phyloP scores from a whole-genome alignment of 1,140 invertebrate genomes.

The Formica exsecta region DNA sequence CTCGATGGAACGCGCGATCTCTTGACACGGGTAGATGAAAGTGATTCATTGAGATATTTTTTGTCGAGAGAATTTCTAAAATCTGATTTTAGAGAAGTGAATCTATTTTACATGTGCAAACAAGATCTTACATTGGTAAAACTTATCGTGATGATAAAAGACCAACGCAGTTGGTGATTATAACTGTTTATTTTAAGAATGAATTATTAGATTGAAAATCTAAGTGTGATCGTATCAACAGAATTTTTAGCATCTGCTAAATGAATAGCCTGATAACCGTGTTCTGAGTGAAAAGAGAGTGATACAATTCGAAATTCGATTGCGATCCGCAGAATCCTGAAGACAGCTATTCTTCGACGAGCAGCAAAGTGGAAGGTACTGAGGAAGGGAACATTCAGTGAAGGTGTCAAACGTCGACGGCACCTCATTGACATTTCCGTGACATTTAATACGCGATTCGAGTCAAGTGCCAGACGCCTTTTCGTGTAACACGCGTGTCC shows the following conservation, averaged over 20 bases:
- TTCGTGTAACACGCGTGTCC: constrained; percentile 69
- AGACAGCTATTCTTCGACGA: constrained; percentile 11
- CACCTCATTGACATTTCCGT: constrained; percentile 79
- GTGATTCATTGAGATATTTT: constrained; percentile 23
- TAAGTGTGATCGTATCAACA: neutral
- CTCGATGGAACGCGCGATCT: constrained; percentile 26
- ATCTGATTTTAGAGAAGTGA: constrained; percentile 3
- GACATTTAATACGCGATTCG: constrained; percentile 78
- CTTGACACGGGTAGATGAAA: constrained; percentile 17
- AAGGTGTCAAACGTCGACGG: constrained; percentile 77
- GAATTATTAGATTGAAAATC: neutral
- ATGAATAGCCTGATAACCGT: neutral
- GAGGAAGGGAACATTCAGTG: constrained; percentile 71
- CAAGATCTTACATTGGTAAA: neutral
- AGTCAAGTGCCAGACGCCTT: constrained; percentile 54
- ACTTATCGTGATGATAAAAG: neutral
- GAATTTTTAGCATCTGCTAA: constrained; percentile 13
- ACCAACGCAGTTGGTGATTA: neutral
- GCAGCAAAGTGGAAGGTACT: constrained; percentile 42
- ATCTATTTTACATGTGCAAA: neutral
- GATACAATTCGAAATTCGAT: constrained; percentile 18
- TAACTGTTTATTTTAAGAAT: neutral
- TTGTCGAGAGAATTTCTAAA: neutral
- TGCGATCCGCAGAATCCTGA: constrained; percentile 14
- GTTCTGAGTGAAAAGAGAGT: constrained; percentile 24